These are phyloP conservation scores for Rhipidura dahli DNA, from an alignment of 2,113 vertebrate species.

Conservation along the genomic window DNA sequence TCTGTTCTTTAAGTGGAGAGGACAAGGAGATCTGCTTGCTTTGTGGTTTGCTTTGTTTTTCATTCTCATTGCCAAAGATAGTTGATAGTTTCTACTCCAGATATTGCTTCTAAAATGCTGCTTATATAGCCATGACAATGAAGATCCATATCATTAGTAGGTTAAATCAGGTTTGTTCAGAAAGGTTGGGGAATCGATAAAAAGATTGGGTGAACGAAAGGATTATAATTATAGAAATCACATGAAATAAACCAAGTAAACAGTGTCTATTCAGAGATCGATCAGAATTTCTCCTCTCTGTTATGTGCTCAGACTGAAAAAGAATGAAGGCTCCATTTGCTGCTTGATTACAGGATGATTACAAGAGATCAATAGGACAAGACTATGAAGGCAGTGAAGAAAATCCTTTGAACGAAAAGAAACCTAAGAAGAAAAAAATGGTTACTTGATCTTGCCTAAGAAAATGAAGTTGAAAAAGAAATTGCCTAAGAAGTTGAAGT, in stretches of 20 bases:
- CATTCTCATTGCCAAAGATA: not conserved
- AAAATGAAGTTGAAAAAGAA: not conserved
- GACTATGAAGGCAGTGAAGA: not conserved
- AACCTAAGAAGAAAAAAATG: not conserved
- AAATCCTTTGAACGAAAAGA: not conserved
- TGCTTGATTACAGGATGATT: not conserved
- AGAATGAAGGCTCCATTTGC: not conserved
- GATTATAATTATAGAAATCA: not conserved
- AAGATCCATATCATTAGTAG: not conserved
- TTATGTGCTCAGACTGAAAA: not conserved
- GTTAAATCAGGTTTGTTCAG: not conserved
- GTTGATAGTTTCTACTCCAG: not conserved
- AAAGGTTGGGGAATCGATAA: not conserved
- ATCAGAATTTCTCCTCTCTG: not conserved
- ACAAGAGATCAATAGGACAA: not conserved
- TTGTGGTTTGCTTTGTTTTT: not conserved
- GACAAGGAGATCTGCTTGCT: not conserved
- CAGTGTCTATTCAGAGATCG: not conserved
- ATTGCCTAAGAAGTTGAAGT: not conserved
- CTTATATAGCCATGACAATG: not conserved
- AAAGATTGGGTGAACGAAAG: not conserved
- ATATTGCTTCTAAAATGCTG: not conserved
- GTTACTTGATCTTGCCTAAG: not conserved
- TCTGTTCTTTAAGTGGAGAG: not conserved
- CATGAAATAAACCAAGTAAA: not conserved